These are phyloP conservation scores for Sussaba pulchella DNA, from an alignment of 2,888 invertebrate species.

Conservation along the genomic window DNA sequence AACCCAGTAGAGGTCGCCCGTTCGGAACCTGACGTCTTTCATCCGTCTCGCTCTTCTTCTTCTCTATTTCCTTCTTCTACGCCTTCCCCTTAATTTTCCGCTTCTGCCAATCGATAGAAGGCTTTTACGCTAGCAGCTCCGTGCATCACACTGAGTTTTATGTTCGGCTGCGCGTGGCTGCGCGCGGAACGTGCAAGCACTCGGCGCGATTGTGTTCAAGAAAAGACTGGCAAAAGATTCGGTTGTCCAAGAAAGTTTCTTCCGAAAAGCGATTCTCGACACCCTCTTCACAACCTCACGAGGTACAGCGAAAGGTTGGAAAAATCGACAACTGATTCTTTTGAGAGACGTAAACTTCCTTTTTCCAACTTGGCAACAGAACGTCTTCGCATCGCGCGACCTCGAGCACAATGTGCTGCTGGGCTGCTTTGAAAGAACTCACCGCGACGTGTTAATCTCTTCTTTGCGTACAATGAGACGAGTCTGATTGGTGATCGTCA, in stretches of 20 bases:
- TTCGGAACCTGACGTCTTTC: neutral
- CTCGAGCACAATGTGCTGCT: neutral
- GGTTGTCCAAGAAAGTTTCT: neutral
- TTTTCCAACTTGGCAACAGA: neutral
- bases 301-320: neutral
- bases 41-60: neutral
- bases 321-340: neutral
- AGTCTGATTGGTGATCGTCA: too few relatives aligned
- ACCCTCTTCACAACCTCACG: neutral
- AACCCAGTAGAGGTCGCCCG: neutral
- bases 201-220: neutral
- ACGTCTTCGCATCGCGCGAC: neutral
- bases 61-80: neutral
- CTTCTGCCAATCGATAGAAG: neutral
- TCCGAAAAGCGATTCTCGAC: neutral
- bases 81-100: too few relatives aligned
- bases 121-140: neutral
- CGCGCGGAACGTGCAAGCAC: constrained; percentile 5
- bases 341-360: constrained; percentile 9
- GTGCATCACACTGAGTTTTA: neutral
- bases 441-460: neutral
- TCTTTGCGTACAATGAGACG: too few relatives aligned
- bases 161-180: neutral
- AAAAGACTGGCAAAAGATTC: constrained; percentile 14
- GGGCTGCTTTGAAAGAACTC: neutral